Conservation (phyloP, 2,888 invertebrate species). For the Heliconius cydno region DNA sequence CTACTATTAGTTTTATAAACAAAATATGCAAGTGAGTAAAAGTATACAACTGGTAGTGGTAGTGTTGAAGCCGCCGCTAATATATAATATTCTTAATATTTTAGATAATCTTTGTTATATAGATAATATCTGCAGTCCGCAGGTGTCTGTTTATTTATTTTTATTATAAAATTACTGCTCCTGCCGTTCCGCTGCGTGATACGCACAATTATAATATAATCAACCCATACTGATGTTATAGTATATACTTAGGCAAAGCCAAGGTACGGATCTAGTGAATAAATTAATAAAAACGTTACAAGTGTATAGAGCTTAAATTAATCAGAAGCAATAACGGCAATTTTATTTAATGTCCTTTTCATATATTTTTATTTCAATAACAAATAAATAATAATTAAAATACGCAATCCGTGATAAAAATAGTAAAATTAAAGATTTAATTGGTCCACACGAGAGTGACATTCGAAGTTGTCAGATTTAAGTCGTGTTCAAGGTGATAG, state of each 20-base stretch:
- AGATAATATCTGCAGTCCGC: background rate
- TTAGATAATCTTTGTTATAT: background rate
- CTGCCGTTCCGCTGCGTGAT: too few relatives aligned
- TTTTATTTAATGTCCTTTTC: background rate
- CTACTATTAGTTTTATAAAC: background rate
- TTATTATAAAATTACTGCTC: too few relatives aligned
- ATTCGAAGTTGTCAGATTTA: slow-evolving; percentile 83
- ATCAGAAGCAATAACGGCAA: slow-evolving; percentile 10
- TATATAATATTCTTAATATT: background rate
- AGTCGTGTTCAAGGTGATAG: slow-evolving; percentile 81
- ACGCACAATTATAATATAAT: background rate
- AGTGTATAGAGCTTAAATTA: background rate
- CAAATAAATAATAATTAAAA: slow-evolving; percentile 15
- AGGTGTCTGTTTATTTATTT: too few relatives aligned
- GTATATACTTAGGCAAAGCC: background rate
- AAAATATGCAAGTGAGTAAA: background rate
- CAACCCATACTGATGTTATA: background rate
- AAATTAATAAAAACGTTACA: background rate
- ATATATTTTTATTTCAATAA: background rate
- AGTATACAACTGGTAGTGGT: background rate
- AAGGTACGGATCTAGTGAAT: background rate
- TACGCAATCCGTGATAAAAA: slow-evolving; percentile 4
- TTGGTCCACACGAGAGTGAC: slow-evolving; percentile 74
- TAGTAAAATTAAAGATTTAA: slow-evolving; percentile 57
- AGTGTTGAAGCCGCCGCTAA: background rate